phyloP scores from a whole-genome alignment of 2,797 vertebrate species.

The Ctenopoma multispine region DNA sequence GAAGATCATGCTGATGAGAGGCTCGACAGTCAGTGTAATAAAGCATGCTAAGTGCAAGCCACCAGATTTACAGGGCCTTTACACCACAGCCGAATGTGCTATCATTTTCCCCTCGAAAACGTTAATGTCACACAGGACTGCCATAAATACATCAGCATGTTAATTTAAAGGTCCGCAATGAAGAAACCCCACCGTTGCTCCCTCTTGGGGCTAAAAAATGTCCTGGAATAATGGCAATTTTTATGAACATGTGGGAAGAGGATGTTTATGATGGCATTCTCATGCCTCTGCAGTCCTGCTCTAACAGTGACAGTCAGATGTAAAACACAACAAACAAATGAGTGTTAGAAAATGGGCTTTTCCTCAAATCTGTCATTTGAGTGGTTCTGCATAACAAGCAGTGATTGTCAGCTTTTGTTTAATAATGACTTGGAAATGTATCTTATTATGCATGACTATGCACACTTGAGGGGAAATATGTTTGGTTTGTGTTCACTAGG shows the following conservation, averaged over 20 bases:
- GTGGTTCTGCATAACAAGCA: constrained; percentile 38
- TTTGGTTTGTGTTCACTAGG: not conserved
- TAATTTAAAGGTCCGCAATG: constrained; percentile 72
- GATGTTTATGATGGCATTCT: constrained; percentile 32
- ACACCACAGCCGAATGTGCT: constrained; percentile 67
- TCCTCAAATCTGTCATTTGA: constrained; percentile 43
- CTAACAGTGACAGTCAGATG: constrained; percentile 21
- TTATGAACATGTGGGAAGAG: constrained; percentile 65
- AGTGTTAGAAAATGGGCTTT: constrained; percentile 28
- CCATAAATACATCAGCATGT: constrained; percentile 72
- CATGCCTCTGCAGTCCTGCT: constrained; percentile 4
- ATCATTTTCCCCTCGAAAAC: constrained; percentile 77
- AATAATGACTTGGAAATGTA: constrained; percentile 41
- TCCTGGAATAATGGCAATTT: constrained; percentile 62
- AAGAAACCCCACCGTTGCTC: constrained; percentile 69
- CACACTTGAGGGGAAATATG: constrained; percentile 40
- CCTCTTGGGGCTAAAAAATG: constrained; percentile 56
- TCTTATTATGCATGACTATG: constrained; percentile 35
- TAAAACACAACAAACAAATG: constrained; percentile 51
- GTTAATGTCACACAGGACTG: constrained; percentile 70
- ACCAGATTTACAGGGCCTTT: constrained; percentile 78
- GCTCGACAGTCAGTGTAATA: constrained; percentile 61
- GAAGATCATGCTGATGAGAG: constrained; percentile 65
- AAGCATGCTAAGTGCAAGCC: constrained; percentile 70
- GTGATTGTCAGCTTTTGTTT: constrained; percentile 42